phyloP scores from a whole-genome alignment of 2,888 invertebrate genomes.

The Frankliniella intonsa region DNA sequence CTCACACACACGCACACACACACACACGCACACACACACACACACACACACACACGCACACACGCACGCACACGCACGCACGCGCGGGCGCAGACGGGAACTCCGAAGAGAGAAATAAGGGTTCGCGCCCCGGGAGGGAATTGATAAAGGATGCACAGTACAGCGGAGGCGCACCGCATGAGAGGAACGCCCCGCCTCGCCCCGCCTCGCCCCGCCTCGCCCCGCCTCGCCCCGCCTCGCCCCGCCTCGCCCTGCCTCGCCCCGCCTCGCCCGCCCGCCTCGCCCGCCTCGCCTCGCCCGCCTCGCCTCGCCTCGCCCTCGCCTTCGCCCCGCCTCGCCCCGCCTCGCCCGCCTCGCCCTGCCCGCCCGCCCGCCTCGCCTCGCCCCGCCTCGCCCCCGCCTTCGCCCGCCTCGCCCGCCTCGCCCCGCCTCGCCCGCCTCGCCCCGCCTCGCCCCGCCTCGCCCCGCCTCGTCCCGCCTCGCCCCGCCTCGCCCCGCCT shows the following conservation, averaged over 20 bases:
- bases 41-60: not conserved
- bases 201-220: not conserved
- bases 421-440: not conserved
- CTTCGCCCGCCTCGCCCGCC: too few species aligned
- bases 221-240: not conserved
- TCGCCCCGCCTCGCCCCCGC: not conserved
- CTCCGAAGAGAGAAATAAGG: not conserved
- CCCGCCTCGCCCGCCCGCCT: not conserved
- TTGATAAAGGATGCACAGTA: not conserved
- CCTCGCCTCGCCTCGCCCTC: not conserved
- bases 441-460: not conserved
- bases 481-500: not conserved
- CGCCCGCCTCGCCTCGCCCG: too few species aligned
- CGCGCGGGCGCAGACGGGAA: not conserved
- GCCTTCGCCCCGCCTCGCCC: not conserved
- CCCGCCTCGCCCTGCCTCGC: not conserved
- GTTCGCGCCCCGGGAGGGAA: constrained; percentile 1
- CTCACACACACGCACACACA: not conserved
- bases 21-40: not conserved
- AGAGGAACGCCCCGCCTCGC: not conserved
- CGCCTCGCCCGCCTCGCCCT: not conserved
- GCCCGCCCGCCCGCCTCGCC: too few species aligned
- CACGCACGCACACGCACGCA: constrained; percentile 5
- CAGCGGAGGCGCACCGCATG: not conserved
- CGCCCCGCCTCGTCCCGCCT: too few species aligned